Conservation (phyloP, 1,140 invertebrate species). For the Holotrichia oblita region DNA sequence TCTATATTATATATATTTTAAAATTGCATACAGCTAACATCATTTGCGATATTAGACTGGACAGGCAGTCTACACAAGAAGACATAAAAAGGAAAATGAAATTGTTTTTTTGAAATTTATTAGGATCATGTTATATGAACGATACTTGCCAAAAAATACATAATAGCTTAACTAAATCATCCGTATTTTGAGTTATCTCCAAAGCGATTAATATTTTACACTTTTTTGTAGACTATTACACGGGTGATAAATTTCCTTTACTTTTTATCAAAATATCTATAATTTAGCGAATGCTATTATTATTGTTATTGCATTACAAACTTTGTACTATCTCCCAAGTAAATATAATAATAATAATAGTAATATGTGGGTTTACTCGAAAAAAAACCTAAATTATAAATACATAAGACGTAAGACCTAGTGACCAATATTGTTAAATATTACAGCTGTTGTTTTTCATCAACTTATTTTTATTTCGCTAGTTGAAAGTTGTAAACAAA, state of each 20-base stretch:
- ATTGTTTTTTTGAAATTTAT: not conserved
- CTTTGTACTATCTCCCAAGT: no score
- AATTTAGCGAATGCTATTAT: not conserved
- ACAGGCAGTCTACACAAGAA: not conserved
- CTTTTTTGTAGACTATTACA: not conserved
- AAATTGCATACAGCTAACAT: not conserved
- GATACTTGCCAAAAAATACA: not conserved
- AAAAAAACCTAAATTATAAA: no score
- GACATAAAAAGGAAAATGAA: not conserved
- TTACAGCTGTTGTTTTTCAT: constrained; percentile 1
- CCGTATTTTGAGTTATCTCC: constrained; percentile 3
- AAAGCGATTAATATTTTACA: not conserved
- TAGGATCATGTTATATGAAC: not conserved
- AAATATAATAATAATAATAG: no score
- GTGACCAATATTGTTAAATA: not conserved
- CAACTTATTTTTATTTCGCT: not conserved
- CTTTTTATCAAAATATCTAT: not conserved
- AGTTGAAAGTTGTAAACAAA: not conserved
- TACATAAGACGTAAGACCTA: no score
- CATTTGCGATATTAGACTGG: not conserved
- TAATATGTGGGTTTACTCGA: no score
- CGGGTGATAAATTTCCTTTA: not conserved
- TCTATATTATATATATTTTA: not conserved
- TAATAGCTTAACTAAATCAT: not conserved
- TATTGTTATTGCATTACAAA: no score